phyloP scores from a whole-genome alignment of 1,140 invertebrate genomes.

The Dreissena polymorpha region DNA sequence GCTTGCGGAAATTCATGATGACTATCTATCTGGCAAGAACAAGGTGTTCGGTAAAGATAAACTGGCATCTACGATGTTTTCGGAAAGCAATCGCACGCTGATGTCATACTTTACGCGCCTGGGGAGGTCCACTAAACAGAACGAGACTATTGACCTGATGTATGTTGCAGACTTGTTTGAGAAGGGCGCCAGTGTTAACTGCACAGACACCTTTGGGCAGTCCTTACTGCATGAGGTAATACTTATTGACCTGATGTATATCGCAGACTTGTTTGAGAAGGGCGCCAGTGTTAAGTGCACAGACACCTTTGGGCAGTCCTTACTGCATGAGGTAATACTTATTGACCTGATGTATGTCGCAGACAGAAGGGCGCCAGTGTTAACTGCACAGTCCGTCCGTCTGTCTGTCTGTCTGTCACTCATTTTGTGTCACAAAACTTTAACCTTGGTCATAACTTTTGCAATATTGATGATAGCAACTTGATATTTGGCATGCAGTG shows the following conservation, averaged over 20 bases:
- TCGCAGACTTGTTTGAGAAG: conserved; percentile 68
- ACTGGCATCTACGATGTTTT: conserved; percentile 54
- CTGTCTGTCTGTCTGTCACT: too few relatives aligned
- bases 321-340: conserved; percentile 76
- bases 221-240: conserved; percentile 77
- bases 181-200: conserved; percentile 74
- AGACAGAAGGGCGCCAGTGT: too few relatives aligned
- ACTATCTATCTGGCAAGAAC: conserved; percentile 47
- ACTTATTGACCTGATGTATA: conserved; percentile 73
- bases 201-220: conserved; percentile 75
- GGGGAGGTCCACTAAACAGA: conserved; percentile 61
- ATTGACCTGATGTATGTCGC: too few relatives aligned
- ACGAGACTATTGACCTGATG: conserved; percentile 72
- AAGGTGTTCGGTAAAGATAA: conserved; percentile 26
- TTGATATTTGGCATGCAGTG: too few relatives aligned
- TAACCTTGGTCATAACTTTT: too few relatives aligned
- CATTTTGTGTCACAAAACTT: too few relatives aligned
- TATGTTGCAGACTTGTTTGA: conserved; percentile 71
- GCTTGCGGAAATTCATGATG: conserved; percentile 66
- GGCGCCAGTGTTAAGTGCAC: conserved; percentile 74
- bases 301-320: conserved; percentile 75
- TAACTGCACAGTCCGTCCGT: too few relatives aligned
- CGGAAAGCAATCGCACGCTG: conserved; percentile 68
- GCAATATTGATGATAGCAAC: too few relatives aligned
- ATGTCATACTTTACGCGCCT: conserved; percentile 76